Evolutionary conservation across 64 coral and sea anemone species (phyloP), one percentile per base, ranked within the genome.

Genomic region (Trachythela sp.): DNA sequence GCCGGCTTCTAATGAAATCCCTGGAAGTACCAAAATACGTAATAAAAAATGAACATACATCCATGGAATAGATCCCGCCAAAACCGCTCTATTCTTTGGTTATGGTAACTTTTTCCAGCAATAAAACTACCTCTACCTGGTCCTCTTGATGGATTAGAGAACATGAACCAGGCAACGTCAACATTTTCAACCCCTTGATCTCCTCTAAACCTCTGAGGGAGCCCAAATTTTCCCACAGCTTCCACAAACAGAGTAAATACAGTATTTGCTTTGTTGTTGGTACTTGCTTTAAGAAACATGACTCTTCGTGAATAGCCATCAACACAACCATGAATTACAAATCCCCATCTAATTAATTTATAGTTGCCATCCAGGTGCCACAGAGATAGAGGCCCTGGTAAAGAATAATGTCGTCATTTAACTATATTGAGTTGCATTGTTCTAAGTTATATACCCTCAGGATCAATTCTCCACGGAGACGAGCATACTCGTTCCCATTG

Each of bases 61-160:
- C 51, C 48, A 60, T 38, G 36, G 33, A 64, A 87, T 8, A 87
- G 50, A 87, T 87, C 86, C 54, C 86, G 58, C 86, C 86, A 87
- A 60, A 87, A 48, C 2, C 86, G n/a, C 26, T 87, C 51, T 31
- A 48, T 48, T 43, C 40, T 6, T 24, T 90, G 88, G 39, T 84
- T 90, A 33, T 85, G 89, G 4, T 18, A 48, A 33, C 48, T 85
- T n/a, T 40, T 90, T 15, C 89, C 89, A 40, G 89, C 22, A n/a
- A 90, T 85, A 10, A 70, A 40, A 84, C 89, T 90, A n/a, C 89
- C 89, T 24, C 83, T 24, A 32, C 27, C 83, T 24, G 83, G 89
- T 24, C 89, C 80, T 31, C 77, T 67, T 17, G 37, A n/a, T 39
- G 77, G 89, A 83, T 90, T 72, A 18, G 37, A 35, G 0, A 90